Conservation (phyloP, 2,113 vertebrate species). For the Rutilus rutilus region DNA sequence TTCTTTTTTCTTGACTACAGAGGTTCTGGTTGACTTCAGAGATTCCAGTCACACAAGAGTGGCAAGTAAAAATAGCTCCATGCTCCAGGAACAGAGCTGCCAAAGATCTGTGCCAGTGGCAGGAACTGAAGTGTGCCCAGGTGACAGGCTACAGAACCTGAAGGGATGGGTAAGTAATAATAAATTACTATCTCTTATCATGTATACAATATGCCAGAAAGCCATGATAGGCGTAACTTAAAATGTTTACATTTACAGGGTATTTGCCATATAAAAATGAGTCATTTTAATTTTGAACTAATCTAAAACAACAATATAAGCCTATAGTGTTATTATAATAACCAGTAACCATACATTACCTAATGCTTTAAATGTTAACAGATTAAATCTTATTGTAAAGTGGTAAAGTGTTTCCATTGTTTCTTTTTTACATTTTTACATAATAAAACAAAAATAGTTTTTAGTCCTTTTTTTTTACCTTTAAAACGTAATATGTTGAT, state of each 20-base stretch:
- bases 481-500: too few relatives aligned
- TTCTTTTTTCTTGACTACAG: background rate
- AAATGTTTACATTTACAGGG: background rate
- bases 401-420: too few relatives aligned
- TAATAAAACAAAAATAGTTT: too few relatives aligned
- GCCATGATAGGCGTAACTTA: background rate
- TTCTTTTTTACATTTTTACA: too few relatives aligned
- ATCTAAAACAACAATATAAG: too few relatives aligned
- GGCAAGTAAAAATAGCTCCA: conserved; percentile 26
- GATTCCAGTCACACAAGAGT: conserved; percentile 28
- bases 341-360: too few relatives aligned
- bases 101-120: background rate
- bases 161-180: background rate
- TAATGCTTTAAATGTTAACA: too few relatives aligned
- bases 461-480: too few relatives aligned
- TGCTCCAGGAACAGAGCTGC: background rate
- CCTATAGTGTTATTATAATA: too few relatives aligned
- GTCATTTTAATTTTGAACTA: too few relatives aligned
- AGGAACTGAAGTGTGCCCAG: background rate
- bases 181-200: background rate
- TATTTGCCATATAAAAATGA: too few relatives aligned
- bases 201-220: background rate
- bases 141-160: background rate
- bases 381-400: too few relatives aligned
- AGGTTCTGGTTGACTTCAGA: conserved; percentile 7